These are phyloP conservation scores for Rhinichthys klamathensis DNA, from an alignment of 2,113 vertebrate genomes.

Conservation along the genomic window DNA sequence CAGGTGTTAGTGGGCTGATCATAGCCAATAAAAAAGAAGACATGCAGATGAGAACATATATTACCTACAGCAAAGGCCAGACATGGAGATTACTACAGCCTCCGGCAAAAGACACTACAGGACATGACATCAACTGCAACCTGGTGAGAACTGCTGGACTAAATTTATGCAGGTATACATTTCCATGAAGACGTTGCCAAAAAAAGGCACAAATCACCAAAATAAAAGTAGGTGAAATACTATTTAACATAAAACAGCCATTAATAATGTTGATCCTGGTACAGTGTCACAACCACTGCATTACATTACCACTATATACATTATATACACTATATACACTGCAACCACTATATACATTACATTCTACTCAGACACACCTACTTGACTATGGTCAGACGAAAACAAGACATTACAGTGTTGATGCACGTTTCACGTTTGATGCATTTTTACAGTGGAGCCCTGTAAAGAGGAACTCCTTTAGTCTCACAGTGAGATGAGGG, in stretches of 20 bases:
- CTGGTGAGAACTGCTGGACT: constrained; percentile 80
- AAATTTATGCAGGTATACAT: neutral
- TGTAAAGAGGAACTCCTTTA: constrained; percentile 3
- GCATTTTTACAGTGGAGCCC: constrained; percentile 13
- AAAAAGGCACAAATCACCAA: neutral
- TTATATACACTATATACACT: too few species aligned
- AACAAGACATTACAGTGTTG: constrained; percentile 3
- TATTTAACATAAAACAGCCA: neutral
- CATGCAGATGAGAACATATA: constrained; percentile 88
- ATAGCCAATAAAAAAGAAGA: constrained; percentile 92
- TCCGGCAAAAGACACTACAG: constrained; percentile 80
- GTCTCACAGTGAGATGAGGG: neutral
- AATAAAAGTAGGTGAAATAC: neutral
- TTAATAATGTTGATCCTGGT: neutral
- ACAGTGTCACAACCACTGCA: neutral
- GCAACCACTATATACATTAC: neutral
- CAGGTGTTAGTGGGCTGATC: constrained; percentile 94
- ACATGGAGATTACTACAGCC: constrained; percentile 90
- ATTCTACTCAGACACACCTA: neutral
- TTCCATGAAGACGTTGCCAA: too few species aligned
- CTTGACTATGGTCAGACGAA: neutral
- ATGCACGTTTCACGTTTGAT: neutral
- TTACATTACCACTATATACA: too few species aligned
- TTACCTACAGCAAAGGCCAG: constrained; percentile 95
- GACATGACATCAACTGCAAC: constrained; percentile 84